Conservation (phyloP, 2,113 vertebrate species). For the Passerina amoena region DNA sequence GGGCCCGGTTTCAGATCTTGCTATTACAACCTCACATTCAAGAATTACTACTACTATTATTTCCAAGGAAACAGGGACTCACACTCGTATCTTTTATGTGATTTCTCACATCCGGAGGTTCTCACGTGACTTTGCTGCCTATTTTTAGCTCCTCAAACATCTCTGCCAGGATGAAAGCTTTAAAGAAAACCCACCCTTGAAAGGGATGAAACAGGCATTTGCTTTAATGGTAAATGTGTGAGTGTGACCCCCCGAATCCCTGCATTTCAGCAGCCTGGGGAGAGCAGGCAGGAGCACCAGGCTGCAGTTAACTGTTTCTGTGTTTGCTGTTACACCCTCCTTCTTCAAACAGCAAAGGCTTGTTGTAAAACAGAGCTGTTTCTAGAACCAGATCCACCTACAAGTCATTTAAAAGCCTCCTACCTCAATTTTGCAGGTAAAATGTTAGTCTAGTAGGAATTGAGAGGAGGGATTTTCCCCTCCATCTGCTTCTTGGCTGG, state of each 20-base stretch:
- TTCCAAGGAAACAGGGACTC: constrained; percentile 73
- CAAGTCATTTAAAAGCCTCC: constrained; percentile 36
- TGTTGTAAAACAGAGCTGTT: constrained; percentile 46
- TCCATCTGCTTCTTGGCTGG: neutral
- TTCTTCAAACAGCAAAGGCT: constrained; percentile 19
- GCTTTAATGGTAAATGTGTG: constrained; percentile 12
- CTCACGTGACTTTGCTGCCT: constrained; percentile 66
- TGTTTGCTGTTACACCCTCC: constrained; percentile 4
- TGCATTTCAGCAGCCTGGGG: neutral
- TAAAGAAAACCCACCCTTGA: constrained; percentile 52
- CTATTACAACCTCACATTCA: neutral
- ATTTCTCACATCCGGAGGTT: constrained; percentile 67
- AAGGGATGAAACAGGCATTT: constrained; percentile 18
- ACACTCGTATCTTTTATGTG: constrained; percentile 61
- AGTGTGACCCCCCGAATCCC: neutral
- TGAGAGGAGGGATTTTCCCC: neutral
- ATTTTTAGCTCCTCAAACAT: constrained; percentile 73
- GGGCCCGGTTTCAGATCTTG: neutral
- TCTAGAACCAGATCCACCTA: constrained; percentile 56
- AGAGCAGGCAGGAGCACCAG: neutral
- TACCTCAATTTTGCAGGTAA: constrained; percentile 25
- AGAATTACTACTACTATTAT: constrained; percentile 72
- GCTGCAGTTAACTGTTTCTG: constrained; percentile 13
- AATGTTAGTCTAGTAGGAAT: constrained; percentile 36
- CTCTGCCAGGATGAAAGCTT: constrained; percentile 55